A percentile compares a stretch with the other conserved stretches of the same genome.
Evolutionary conservation across 1,140 invertebrate species (phyloP).

Genomic region (Drusus annulatus): DNA sequence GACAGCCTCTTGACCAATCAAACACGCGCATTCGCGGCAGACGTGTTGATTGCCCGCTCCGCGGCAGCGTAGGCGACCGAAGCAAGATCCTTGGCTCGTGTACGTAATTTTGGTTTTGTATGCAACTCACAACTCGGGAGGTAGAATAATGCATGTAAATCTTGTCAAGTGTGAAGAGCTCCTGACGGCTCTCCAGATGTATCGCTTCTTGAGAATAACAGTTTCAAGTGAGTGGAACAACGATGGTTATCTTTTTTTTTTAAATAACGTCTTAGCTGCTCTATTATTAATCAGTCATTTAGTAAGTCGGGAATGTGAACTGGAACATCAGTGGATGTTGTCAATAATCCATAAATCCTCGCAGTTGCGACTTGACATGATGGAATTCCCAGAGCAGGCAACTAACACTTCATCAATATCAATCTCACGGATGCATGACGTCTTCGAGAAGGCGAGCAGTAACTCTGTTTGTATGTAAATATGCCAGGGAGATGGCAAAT

Average conservation of each 20-base stretch:
- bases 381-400: background rate
- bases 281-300: too few relatives aligned
- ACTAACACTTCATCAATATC: constrained; percentile 20
- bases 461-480: constrained; percentile 30
- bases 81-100: background rate
- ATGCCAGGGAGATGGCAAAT: constrained; percentile 32
- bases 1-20: constrained; percentile 35
- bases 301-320: too few relatives aligned
- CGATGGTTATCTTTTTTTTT: too few relatives aligned
- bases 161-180: background rate
- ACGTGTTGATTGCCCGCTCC: constrained; percentile 28
- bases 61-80: background rate
- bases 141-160: background rate
- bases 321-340: too few relatives aligned
- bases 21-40: background rate
- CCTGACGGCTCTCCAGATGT: too few relatives aligned
- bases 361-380: background rate
- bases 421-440: background rate
- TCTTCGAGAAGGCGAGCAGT: constrained; percentile 7
- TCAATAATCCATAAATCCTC: background rate
- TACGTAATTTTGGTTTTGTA: background rate
- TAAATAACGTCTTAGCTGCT: too few relatives aligned
- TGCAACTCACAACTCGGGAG: background rate
- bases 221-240: too few relatives aligned
- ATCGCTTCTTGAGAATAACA: too few relatives aligned